These are phyloP conservation scores for Sphyrna mokarran DNA, from an alignment of 2,113 vertebrate genomes.

Conservation along the genomic window DNA sequence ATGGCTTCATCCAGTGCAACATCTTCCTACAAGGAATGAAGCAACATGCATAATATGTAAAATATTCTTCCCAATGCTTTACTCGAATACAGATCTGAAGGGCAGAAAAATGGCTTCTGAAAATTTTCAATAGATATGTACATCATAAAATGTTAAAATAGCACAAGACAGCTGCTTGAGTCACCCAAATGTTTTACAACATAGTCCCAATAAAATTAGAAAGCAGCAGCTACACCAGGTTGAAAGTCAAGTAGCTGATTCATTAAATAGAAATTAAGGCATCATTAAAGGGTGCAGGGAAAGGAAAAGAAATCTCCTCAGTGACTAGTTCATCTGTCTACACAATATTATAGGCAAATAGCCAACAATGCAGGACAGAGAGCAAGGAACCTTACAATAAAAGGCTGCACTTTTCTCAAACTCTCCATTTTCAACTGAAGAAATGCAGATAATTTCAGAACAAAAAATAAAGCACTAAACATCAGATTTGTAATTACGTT, in stretches of 20 bases:
- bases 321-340: neutral
- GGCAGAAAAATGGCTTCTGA: neutral
- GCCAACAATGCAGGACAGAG: neutral
- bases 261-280: neutral
- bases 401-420: neutral
- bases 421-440: neutral
- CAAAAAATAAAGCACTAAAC: neutral
- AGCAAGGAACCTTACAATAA: neutral
- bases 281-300: neutral
- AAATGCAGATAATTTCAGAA: neutral
- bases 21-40: neutral
- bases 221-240: neutral
- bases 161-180: neutral
- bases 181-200: neutral
- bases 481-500: neutral
- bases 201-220: neutral
- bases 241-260: neutral
- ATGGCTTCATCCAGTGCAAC: neutral
- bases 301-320: neutral
- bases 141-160: neutral
- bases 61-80: neutral
- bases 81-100: neutral
- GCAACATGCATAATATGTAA: neutral
- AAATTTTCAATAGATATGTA: neutral
- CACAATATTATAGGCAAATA: neutral